These are phyloP conservation scores for Pipistrellus nathusii DNA, from an alignment of 2,797 vertebrate genomes.

Conservation along the genomic window DNA sequence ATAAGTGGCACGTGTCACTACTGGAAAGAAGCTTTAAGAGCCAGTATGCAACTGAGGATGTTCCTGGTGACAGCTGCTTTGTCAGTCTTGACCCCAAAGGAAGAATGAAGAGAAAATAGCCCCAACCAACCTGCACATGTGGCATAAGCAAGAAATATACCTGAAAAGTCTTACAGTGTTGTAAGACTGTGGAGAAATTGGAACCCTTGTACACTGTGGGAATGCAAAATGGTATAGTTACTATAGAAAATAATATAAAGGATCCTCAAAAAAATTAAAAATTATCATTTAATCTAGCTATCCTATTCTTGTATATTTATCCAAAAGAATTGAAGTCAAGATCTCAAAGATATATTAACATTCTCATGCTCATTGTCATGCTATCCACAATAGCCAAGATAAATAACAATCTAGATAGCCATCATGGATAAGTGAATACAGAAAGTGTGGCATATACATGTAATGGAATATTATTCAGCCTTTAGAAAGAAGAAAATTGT, in stretches of 20 bases:
- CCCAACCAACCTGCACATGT: neutral
- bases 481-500: constrained; percentile 2
- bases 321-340: neutral
- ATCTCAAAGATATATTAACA: neutral
- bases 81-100: neutral
- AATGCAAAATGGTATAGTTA: neutral
- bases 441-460: neutral
- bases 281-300: neutral
- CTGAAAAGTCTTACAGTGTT: neutral
- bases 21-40: neutral
- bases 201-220: neutral
- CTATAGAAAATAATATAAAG: neutral
- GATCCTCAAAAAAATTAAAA: neutral
- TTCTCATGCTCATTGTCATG: neutral
- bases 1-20: neutral
- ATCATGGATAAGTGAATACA: neutral
- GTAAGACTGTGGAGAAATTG: neutral
- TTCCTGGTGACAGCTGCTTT: neutral
- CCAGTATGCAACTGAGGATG: no score
- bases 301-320: neutral
- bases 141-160: neutral
- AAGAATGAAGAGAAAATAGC: neutral
- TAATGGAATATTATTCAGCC: neutral
- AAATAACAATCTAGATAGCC: neutral
- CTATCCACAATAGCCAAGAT: neutral